Evolutionary conservation across 2,113 vertebrate genomes (phyloP).

Genomic region (Platanista minor): DNA sequence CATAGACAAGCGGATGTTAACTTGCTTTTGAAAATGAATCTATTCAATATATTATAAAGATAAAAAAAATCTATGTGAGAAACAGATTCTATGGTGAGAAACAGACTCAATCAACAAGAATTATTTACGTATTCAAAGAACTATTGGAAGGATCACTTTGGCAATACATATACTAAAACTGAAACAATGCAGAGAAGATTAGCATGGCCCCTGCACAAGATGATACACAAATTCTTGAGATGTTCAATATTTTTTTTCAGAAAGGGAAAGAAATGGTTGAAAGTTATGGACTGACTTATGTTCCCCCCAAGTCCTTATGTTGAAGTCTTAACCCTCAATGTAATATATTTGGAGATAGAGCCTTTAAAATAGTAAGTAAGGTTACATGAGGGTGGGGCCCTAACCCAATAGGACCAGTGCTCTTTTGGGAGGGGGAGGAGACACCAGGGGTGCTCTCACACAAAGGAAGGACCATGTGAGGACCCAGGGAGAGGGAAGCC

Average conservation of each 20-base stretch:
- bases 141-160: neutral
- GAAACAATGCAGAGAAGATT: too few species aligned
- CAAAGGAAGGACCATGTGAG: neutral
- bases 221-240: fast-evolving
- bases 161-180: fast-evolving
- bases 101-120: constrained; percentile 63
- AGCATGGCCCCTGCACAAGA: neutral
- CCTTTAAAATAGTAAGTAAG: neutral
- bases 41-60: constrained; percentile 71
- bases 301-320: neutral
- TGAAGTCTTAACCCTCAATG: neutral
- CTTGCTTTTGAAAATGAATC: constrained; percentile 82
- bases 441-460: fast-evolving
- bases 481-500: neutral
- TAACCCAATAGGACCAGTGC: neutral
- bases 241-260: neutral
- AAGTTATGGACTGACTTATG: too few species aligned
- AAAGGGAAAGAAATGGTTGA: neutral
- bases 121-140: constrained; percentile 70
- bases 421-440: neutral
- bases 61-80: constrained; percentile 46
- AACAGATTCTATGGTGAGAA: constrained; percentile 78
- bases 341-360: neutral
- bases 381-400: neutral
- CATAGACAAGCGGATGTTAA: constrained; percentile 70